These are phyloP conservation scores for Plusia festucae DNA, from an alignment of 2,888 invertebrate species.

Conservation along the genomic window DNA sequence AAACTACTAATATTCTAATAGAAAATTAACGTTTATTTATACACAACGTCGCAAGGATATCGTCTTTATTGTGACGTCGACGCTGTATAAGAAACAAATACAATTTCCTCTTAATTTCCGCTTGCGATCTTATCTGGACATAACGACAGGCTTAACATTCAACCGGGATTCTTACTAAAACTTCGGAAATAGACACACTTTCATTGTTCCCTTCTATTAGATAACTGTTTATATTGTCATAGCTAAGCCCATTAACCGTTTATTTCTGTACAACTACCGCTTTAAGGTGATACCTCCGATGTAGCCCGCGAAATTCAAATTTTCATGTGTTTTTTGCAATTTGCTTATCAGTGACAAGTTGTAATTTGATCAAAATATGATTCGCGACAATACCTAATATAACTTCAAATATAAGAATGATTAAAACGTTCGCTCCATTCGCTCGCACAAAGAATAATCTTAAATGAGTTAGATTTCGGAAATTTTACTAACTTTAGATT, in stretches of 20 bases:
- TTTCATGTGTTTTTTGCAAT: too few species aligned
- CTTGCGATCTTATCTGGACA: constrained; percentile 81
- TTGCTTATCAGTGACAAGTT: too few species aligned
- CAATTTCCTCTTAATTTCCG: constrained; percentile 88
- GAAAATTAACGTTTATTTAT: constrained; percentile 73
- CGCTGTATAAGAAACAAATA: constrained; percentile 86
- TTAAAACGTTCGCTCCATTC: too few species aligned
- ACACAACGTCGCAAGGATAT: constrained; percentile 61
- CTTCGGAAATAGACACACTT: constrained; percentile 75
- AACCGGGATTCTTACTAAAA: constrained; percentile 72
- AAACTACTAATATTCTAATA: constrained; percentile 47
- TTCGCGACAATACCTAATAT: too few species aligned
- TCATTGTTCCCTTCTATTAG: constrained; percentile 63
- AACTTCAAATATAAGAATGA: too few species aligned
- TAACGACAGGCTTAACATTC: constrained; percentile 82
- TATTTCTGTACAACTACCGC: not conserved
- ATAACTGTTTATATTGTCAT: constrained; percentile 39
- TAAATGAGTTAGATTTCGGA: too few species aligned
- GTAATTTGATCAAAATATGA: too few species aligned
- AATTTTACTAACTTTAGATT: too few species aligned
- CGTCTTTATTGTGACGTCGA: constrained; percentile 76
- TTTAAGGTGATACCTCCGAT: too few species aligned
- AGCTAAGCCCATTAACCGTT: constrained; percentile 6
- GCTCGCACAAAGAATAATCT: too few species aligned
- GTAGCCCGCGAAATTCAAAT: too few species aligned